Conservation (phyloP, 2,888 invertebrate species). For the Catocala nupta region DNA sequence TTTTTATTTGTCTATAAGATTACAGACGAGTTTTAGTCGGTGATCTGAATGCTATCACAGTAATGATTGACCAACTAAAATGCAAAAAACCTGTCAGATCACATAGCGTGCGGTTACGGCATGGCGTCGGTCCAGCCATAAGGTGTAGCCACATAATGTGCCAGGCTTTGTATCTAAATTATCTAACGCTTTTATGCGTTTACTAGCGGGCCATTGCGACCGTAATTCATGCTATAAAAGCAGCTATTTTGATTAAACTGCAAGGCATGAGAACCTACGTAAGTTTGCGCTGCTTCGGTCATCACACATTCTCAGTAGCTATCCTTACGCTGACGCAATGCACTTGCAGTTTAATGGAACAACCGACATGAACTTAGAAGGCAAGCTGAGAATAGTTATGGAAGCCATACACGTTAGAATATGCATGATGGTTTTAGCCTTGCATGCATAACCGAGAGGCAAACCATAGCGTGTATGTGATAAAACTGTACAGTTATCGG, state of each 20-base stretch:
- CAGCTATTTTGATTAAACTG: too few relatives aligned
- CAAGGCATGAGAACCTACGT: too few relatives aligned
- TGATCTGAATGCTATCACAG: not conserved
- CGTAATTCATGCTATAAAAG: too few relatives aligned
- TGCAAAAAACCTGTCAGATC: conserved; percentile 4
- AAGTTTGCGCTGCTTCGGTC: too few relatives aligned
- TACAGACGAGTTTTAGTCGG: too few relatives aligned
- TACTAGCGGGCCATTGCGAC: too few relatives aligned
- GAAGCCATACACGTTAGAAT: conserved; percentile 27
- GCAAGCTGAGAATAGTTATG: not conserved
- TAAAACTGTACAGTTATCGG: conserved; percentile 19
- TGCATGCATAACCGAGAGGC: conserved; percentile 31
- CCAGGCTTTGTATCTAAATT: not conserved
- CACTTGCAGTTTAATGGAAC: too few relatives aligned
- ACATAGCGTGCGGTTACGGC: not conserved
- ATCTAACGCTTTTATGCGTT: too few relatives aligned
- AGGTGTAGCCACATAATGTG: not conserved
- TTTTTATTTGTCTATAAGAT: too few relatives aligned
- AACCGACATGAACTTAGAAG: too few relatives aligned
- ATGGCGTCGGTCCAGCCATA: not conserved
- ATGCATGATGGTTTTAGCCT: conserved; percentile 29
- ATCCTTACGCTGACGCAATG: too few relatives aligned
- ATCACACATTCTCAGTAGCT: too few relatives aligned
- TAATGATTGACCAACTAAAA: not conserved
- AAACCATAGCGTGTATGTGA: conserved; percentile 29